Percentiles rank a stretch among this genome's conserved stretches.
These are phyloP conservation scores for Gymnarchus niloticus DNA, from an alignment of 2,113 vertebrate species.

Conservation along the genomic window DNA sequence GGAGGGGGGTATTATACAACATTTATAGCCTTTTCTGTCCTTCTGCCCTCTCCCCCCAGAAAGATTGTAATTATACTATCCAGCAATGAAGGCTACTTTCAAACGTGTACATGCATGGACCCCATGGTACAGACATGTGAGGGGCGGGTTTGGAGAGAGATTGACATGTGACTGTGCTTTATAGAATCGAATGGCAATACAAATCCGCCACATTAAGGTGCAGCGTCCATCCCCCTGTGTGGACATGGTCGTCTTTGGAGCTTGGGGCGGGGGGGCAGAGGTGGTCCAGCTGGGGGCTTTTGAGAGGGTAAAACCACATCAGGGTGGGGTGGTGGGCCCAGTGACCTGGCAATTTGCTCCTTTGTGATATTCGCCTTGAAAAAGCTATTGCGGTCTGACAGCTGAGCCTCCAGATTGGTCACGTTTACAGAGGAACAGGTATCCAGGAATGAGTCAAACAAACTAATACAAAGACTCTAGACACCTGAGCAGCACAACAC, in stretches of 20 bases:
- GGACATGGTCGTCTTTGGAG: background rate
- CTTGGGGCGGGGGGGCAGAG: background rate
- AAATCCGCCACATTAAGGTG: background rate
- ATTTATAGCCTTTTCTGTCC: background rate
- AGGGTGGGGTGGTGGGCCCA: background rate
- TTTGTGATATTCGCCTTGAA: background rate
- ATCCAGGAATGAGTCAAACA: background rate
- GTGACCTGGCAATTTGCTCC: background rate
- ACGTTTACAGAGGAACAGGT: background rate
- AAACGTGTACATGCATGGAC: background rate
- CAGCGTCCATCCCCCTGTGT: background rate
- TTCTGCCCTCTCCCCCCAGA: background rate
- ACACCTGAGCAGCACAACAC: background rate
- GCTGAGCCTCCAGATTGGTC: background rate
- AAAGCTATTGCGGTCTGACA: background rate
- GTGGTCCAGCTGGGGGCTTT: background rate
- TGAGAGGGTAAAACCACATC: background rate
- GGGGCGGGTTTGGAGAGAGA: background rate
- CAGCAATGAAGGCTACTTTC: background rate
- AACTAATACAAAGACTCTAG: background rate
- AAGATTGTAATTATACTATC: background rate
- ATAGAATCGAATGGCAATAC: conserved; percentile 2
- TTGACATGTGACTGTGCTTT: conserved; percentile 11
- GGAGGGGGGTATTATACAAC: background rate
- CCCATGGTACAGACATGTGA: background rate